Base-by-base conservation (phyloP, 2,888 invertebrate species). In the Gasteruption jaculator region DNA sequence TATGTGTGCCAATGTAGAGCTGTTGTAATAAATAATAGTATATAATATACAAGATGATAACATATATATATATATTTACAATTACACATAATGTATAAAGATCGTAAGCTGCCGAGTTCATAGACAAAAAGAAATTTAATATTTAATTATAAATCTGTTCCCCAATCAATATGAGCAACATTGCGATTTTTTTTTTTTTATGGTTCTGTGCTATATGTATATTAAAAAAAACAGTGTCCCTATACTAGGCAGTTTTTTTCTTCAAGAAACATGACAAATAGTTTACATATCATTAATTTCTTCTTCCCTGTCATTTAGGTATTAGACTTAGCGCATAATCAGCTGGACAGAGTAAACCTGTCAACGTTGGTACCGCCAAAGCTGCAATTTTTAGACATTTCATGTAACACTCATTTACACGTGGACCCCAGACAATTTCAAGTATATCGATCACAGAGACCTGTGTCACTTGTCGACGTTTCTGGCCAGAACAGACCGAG, bases 311-410 rank as follows among this genome's bases (percentile, higher is more conserved):
- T 41, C n/a, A 2, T 19, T 8, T 48, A 76, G 75, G 73, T 90
- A 12, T 72, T 91, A 43, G 91, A 91, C 69, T 76, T 91, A 53
- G 89, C 91, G 0, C 89, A 91, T 61, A 91, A 91, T 65, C 86
- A 89, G 64, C 69, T 91, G 37, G 87, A 89, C 63, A 81, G 83
- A 51, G 79, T 91, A 41, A 88, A 90, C 71, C 73, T 91, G 53
- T 77, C 82, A 41, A 76, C 81, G 3, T 66, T 91, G 37, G 85
- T 90, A 26, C 88, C 90, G 3, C 84, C 86, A 36, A 88, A 88
- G 63, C 73, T 91, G 21, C 88, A 89, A 63, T 90, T 88, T 66
- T 73, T 91, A 32, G 91, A 91, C 67, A 79, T 91, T 60, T 89
- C 89, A 0, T 90, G 90, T 56, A 91, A 91, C 60, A 76, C 82